Evolutionary conservation across 1,140 invertebrate genomes (phyloP).

Genomic region (Sycophila sp.): DNA sequence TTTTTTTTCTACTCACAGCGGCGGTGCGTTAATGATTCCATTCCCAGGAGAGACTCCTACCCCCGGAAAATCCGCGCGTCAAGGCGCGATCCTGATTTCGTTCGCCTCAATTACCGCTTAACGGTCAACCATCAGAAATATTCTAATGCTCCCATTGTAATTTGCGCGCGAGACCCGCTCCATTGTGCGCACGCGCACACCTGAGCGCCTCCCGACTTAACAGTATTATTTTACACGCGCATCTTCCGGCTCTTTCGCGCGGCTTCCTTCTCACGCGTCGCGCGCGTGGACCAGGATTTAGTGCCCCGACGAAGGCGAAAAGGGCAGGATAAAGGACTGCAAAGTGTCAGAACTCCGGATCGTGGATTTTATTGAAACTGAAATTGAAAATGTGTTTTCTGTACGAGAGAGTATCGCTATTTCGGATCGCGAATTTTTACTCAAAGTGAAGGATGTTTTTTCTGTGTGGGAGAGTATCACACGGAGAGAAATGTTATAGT

Average conservation of each 20-base stretch:
- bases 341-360: too few relatives aligned
- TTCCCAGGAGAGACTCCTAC: background rate
- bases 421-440: background rate
- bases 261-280: constrained; percentile 17
- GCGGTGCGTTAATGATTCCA: background rate
- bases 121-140: constrained; percentile 27
- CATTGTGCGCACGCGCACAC: background rate
- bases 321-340: background rate
- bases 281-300: background rate
- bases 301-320: constrained; percentile 8
- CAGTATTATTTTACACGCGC: constrained; percentile 18
- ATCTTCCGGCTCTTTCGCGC: background rate
- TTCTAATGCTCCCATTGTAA: constrained; percentile 23
- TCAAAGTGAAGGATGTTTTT: too few relatives aligned
- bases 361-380: too few relatives aligned
- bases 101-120: constrained; percentile 13
- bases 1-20: too few relatives aligned
- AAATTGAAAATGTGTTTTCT: too few relatives aligned
- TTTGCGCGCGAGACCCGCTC: constrained; percentile 11
- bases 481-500: too few relatives aligned
- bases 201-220: background rate
- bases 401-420: too few relatives aligned
- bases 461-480: too few relatives aligned
- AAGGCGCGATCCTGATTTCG: too few relatives aligned
- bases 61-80: background rate